Evolutionary conservation across 1,140 invertebrate species (phyloP), one percentile per base, ranked within the genome.

Genomic region (Druon quercuslanigerum): DNA sequence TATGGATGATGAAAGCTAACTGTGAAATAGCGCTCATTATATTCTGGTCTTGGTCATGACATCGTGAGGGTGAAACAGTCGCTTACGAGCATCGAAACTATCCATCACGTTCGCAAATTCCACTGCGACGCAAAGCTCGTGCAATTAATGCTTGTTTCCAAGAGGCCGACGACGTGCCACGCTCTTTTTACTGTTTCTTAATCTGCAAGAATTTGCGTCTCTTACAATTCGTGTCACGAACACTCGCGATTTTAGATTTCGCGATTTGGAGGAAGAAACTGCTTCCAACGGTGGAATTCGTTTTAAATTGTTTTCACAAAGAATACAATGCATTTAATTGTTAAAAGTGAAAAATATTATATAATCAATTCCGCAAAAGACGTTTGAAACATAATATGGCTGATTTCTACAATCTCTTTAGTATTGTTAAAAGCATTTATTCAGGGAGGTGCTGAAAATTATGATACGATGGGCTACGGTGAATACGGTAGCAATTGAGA

Each of bases 71-170:
- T 76, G 17, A 17, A 54, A 54, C n/a, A n/a, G 52, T 54, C 52
- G 52, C 9, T 19, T 54, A 16, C 57, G 12, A 60, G 20, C 20
- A 60, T 33, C 20, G 12, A 60, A 60, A 46, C 74, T 78, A 86
- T 86, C 85, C 82, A 80, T 84, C 83, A 83, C 86, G 84, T 81
- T 72, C 79, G 81, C 76, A 74, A 86, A 88, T 88, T 86, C 84
- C 79, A 60, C 57, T 57, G 57, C 71, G 52, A 13, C 71, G 50
- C 74, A 71, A 60, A 60, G 20, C 57, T 70, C 76, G 77, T 75
- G 82, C 81, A 81, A 82, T 83, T 81, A 81, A 84, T 77, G 77
- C 70, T 52, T 20, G n/a, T 25, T 72, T 33, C 57, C 57, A 33
- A 25, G 20, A 33, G 57, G 57, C 33, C 25, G 25, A 33, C 57